Conservation (phyloP, 1,140 invertebrate species). For the Zaprionus tsacasi region DNA sequence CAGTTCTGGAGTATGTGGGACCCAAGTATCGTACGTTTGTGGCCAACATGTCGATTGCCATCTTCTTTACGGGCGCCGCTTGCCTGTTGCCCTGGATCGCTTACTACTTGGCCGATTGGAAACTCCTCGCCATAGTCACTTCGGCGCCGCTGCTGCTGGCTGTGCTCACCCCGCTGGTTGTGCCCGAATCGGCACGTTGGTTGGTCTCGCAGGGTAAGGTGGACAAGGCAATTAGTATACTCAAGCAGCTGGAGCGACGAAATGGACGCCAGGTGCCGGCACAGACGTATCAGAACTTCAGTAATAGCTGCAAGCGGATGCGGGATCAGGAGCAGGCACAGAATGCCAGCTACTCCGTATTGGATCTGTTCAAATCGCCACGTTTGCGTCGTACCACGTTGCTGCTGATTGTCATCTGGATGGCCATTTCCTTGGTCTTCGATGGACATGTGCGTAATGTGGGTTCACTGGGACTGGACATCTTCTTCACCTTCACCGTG, state of each 20-base stretch:
- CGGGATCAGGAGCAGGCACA: conserved; percentile 88
- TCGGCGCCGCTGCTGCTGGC: conserved; percentile 90
- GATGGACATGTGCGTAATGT: conserved; percentile 94
- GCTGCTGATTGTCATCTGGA: conserved; percentile 92
- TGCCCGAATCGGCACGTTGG: conserved; percentile 94
- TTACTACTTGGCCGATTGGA: conserved; percentile 91
- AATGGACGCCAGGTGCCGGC: conserved; percentile 91
- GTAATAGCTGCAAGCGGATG: conserved; percentile 74
- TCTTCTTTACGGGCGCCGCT: conserved; percentile 93
- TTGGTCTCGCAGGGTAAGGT: conserved; percentile 92
- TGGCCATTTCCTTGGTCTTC: conserved; percentile 93
- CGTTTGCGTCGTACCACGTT: conserved; percentile 89
- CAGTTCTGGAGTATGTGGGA: conserved; percentile 94
- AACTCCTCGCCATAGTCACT: conserved; percentile 89
- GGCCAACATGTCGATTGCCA: conserved; percentile 94
- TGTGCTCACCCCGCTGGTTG: conserved; percentile 89
- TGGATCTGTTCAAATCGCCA: conserved; percentile 91
- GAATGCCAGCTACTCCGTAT: conserved; percentile 89
- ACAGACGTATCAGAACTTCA: conserved; percentile 89
- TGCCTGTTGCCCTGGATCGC: conserved; percentile 93
- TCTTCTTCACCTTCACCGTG: conserved; percentile 93
- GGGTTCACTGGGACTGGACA: conserved; percentile 90
- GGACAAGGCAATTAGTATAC: conserved; percentile 90
- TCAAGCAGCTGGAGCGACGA: conserved; percentile 91
- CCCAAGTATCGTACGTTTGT: conserved; percentile 94